Evolutionary conservation across 2,888 invertebrate species (phyloP).

Genomic region (Xanthia togata): DNA sequence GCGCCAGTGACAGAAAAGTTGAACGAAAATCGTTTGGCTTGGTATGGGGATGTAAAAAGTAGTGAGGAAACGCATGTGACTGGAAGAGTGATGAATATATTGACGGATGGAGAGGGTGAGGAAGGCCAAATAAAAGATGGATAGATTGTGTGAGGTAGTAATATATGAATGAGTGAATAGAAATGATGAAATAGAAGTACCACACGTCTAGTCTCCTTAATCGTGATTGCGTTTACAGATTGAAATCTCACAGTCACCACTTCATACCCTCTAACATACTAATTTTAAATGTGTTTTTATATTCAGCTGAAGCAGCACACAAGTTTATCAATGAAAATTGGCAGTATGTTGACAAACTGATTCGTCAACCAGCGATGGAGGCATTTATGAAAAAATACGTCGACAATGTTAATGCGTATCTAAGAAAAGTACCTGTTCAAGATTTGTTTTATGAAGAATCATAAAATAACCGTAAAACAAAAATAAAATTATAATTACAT

Average conservation of each 20-base stretch:
- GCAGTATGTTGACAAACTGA: slow-evolving; percentile 33
- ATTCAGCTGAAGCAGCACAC: slow-evolving; percentile 35
- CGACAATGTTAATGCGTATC: slow-evolving; percentile 21
- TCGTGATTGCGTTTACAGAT: not conserved
- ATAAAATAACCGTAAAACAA: no score
- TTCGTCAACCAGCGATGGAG: slow-evolving; percentile 9
- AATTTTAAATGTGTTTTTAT: not conserved
- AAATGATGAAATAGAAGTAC: no score
- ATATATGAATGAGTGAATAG: no score
- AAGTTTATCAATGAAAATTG: slow-evolving; percentile 48
- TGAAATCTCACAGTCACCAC: not conserved
- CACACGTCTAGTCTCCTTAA: not conserved
- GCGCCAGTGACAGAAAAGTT: no score
- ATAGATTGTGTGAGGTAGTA: no score
- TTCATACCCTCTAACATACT: not conserved
- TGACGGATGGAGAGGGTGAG: no score
- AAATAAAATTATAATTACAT: slow-evolving; percentile 1
- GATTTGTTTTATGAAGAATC: slow-evolving; percentile 24
- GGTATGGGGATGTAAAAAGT: no score
- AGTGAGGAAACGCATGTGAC: no score
- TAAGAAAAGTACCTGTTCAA: not conserved
- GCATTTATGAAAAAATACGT: slow-evolving; percentile 23
- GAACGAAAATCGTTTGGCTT: no score
- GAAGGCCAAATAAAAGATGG: no score
- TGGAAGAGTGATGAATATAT: no score